Evolutionary conservation across 2,113 vertebrate genomes (phyloP), one percentile per base, ranked within the genome.

Genomic region (Gadus macrocephalus): DNA sequence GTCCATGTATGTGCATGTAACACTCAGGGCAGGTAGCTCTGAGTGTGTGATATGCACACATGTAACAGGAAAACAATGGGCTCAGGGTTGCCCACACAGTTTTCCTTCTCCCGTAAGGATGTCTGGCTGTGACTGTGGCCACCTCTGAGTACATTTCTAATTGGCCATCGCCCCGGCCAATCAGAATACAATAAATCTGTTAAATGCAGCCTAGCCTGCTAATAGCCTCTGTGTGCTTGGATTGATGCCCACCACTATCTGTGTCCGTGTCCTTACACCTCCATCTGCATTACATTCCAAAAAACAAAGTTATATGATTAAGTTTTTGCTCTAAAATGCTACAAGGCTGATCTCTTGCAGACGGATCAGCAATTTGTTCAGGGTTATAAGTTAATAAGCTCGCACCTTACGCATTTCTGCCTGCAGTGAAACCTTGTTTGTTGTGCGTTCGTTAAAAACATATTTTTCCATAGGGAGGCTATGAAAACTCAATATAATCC

Each of bases 331-430:
- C 35, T 68, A 8, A 12, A 22, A 15, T 12, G 11, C n/a, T 65
- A 63, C 55, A 15, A 16, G 49, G 42, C 15, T 61, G 69, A 87
- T 89, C 85, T 82, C 77, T 56, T 72, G 72, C 63, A 79, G 81
- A 72, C 77, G 73, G 84, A 85, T 25, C 25, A 86, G 81, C 84
- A 89, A 90, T 90, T 85, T 89, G 81, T 75, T 83, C 31, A 15
- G 78, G 89, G 88, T 89, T 88, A 85, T 66, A 82, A 84, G 88
- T 83, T 87, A 90, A 91, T 90, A 90, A 88, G 79, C 70, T 67
- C 17, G 66, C 19, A 78, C 82, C 77, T 79, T 61, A 28, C 72
- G 76, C 68, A n/a, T 70, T 77, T 77, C 76, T 72, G 81, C 80
- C 81, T 72, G 35, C 65, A 72, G 71, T 78, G 63, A 77, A 84